Evolutionary conservation across 2,888 invertebrate species (phyloP).

Genomic region (Euplagia quadripunctaria): DNA sequence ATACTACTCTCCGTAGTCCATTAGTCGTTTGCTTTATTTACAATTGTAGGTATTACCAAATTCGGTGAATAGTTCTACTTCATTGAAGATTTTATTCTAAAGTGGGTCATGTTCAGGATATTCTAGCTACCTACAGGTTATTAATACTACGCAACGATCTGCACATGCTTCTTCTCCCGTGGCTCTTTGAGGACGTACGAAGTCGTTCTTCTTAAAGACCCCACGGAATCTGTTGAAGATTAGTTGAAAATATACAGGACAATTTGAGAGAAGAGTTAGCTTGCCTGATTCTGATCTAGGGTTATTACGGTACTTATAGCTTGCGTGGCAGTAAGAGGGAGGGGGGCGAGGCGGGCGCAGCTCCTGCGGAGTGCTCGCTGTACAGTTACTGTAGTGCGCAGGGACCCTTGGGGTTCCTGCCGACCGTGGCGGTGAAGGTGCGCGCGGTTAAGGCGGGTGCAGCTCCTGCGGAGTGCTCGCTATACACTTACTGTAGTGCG

Average conservation of each 20-base stretch:
- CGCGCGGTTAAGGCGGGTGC: background rate
- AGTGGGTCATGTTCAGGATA: constrained; percentile 4
- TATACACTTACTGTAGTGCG: background rate
- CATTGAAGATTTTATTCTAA: background rate
- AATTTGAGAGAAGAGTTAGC: background rate
- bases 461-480: background rate
- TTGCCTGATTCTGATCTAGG: too few species aligned
- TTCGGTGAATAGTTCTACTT: background rate
- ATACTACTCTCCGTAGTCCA: background rate
- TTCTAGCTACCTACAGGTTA: constrained; percentile 24
- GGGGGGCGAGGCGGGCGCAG: too few species aligned
- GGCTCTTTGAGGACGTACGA: constrained; percentile 82
- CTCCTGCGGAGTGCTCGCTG: background rate
- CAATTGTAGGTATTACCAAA: background rate
- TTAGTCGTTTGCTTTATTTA: background rate
- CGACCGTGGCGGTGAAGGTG: background rate
- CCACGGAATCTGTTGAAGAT: constrained; percentile 69
- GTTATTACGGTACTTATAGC: too few species aligned
- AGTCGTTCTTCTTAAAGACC: constrained; percentile 76
- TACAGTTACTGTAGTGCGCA: background rate
- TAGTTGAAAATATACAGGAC: background rate
- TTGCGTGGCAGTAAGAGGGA: too few species aligned
- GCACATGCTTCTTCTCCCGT: constrained; percentile 80
- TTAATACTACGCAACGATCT: constrained; percentile 73
- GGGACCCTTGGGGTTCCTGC: background rate